Evolutionary conservation across 2,113 vertebrate genomes (phyloP).

Genomic region (Peromyscus californicus): DNA sequence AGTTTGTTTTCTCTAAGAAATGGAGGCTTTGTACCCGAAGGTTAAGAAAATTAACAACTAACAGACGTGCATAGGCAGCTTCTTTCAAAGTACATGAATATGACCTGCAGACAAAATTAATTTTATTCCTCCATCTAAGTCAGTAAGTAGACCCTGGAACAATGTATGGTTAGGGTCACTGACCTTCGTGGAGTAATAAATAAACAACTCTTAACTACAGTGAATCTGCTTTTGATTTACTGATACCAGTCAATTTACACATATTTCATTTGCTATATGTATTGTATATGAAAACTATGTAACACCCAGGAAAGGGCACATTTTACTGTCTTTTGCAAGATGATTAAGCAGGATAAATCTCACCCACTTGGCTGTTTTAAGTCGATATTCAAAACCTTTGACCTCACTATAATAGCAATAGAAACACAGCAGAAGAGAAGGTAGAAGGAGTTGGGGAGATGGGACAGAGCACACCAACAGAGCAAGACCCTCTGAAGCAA

Average conservation of each 20-base stretch:
- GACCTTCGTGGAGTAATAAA: background rate
- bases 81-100: background rate
- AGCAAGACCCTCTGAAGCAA: background rate
- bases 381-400: background rate
- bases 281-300: background rate
- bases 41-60: background rate
- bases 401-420: background rate
- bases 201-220: background rate
- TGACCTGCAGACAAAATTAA: background rate
- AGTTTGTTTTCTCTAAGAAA: background rate
- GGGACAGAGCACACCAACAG: background rate
- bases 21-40: background rate
- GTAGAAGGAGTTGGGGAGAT: background rate
- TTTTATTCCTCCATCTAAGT: background rate
- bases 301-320: background rate
- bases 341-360: background rate
- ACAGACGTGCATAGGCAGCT: background rate
- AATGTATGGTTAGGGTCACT: background rate
- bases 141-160: background rate
- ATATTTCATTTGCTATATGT: too few relatives aligned
- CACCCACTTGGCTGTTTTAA: background rate
- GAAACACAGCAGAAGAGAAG: background rate
- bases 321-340: background rate
- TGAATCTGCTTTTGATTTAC: background rate
- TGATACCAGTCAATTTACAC: background rate